Evolutionary conservation across 2,113 vertebrate species (phyloP).

Genomic region (Chauna torquata): DNA sequence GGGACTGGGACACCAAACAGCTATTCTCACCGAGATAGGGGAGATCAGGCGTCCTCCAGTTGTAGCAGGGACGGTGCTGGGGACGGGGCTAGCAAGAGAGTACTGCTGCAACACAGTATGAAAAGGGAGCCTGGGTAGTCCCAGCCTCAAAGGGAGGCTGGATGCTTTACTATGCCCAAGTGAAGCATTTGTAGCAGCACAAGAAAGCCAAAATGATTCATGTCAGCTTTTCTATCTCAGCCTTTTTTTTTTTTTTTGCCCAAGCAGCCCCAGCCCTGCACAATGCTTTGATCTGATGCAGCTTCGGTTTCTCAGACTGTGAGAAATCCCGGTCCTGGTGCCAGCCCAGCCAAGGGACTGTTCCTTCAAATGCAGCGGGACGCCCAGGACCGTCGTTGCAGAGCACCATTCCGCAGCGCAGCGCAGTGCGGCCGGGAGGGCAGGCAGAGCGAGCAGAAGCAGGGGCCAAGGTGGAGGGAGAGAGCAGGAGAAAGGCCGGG

Average conservation of each 20-base stretch:
- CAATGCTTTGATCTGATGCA: not conserved
- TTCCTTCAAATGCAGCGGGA: accelerated
- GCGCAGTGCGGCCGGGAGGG: accelerated
- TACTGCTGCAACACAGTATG: accelerated
- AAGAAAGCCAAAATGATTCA: not conserved
- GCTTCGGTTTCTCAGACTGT: accelerated
- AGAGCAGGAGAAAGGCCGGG: not conserved
- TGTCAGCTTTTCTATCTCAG: not conserved
- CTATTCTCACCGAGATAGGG: not conserved
- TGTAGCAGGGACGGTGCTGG: not conserved
- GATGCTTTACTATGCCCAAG: not conserved
- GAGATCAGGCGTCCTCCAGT: not conserved
- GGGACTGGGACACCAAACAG: accelerated
- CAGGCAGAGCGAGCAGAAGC: not conserved
- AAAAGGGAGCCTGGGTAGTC: not conserved
- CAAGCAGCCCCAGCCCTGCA: accelerated
- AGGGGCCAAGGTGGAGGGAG: not conserved
- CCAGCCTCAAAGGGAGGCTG: not conserved
- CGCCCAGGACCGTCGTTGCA: not conserved
- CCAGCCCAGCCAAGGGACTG: not conserved
- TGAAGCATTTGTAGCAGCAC: not conserved
- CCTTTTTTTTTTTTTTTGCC: not conserved
- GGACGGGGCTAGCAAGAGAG: not conserved
- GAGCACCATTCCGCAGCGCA: not conserved
- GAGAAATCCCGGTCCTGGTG: accelerated